Evolutionary conservation across 2,888 invertebrate species (phyloP), one percentile per base, ranked within the genome.

Genomic region (Hydraecia micacea): DNA sequence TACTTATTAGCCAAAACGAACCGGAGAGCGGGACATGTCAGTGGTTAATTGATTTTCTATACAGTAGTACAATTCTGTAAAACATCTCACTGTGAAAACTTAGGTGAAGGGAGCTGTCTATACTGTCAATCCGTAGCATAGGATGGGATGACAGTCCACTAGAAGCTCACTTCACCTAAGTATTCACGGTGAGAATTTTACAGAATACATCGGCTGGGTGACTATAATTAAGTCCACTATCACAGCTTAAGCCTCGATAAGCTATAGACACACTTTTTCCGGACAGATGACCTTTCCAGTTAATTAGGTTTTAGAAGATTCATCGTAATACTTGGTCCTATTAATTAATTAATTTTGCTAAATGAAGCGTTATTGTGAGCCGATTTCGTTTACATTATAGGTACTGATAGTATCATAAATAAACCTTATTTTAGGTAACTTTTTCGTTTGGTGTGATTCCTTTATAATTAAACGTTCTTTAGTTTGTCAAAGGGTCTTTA

Each of bases 281-380:
- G 86, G 84, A 84, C 84, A 84, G 77, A 74, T 79, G 68, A 81
- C 78, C 81, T 77, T 88, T 86, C 79, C 88, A 77, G 39, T 81
- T 81, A 88, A 86, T 88, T 88, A 83, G 60, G 65, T 88, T 83
- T 81, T 79, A 81, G 80, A 77, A 83, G 78, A 85, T 79, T 86
- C 76, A 78, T 77, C 78, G 77, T 75, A 77, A 79, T 83, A 80
- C 72, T 85, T 70, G 65, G 75, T 78, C 36, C 58, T 65, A 76
- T 87, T 83, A 73, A 77, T 83, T 79, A 86, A 84, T 84, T 83
- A 80, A 79, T 86, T 83, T 76, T 75, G 67, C 58, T 83, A 76
- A 75, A 77, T 73, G 55, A 77, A 71, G 58, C 77, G 60, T 82
- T 71, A 76, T 66, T 83, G 49, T 69, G 18, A 73, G 46, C 42